Conservation (phyloP, 2,888 invertebrate species). For the Tinea pellionella region DNA sequence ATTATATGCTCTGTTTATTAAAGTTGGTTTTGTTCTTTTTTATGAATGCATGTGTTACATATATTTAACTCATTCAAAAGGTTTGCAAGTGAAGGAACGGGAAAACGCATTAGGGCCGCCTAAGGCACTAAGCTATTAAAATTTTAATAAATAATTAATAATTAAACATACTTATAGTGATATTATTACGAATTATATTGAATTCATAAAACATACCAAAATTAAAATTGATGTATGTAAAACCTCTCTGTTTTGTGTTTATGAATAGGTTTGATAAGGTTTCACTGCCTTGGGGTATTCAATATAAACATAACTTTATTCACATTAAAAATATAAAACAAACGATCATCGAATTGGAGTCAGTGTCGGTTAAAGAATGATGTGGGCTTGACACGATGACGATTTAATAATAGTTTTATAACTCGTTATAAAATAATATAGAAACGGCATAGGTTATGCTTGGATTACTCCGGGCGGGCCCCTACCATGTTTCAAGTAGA, state of each 20-base stretch:
- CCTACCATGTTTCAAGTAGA: conserved; percentile 23
- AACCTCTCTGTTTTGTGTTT: conserved; percentile 19
- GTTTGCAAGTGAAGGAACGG: no score
- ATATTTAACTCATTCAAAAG: no score
- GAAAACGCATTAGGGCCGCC: no score
- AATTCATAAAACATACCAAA: no score
- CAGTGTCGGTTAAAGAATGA: conserved; percentile 58
- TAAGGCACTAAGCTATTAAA: no score
- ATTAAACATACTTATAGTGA: no score
- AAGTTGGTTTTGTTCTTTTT: no score
- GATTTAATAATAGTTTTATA: conserved; percentile 58
- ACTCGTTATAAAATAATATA: conserved; percentile 62
- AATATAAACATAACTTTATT: conserved; percentile 28
- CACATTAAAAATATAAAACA: conserved; percentile 28
- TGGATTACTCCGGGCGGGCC: conserved; percentile 39
- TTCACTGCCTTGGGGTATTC: conserved; percentile 14
- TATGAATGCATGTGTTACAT: no score
- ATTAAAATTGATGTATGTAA: no score
- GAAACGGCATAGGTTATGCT: conserved; percentile 57
- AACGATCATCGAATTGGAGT: conserved; percentile 47
- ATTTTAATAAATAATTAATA: no score
- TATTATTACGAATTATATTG: no score
- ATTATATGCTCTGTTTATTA: no score
- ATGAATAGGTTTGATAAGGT: conserved; percentile 27
- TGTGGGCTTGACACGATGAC: conserved; percentile 61